Percentiles rank a stretch among this genome's conserved stretches.
These are phyloP conservation scores for Pseudomyrmex cubaensis DNA, from an alignment of 1,140 invertebrate species.

Conservation along the genomic window DNA sequence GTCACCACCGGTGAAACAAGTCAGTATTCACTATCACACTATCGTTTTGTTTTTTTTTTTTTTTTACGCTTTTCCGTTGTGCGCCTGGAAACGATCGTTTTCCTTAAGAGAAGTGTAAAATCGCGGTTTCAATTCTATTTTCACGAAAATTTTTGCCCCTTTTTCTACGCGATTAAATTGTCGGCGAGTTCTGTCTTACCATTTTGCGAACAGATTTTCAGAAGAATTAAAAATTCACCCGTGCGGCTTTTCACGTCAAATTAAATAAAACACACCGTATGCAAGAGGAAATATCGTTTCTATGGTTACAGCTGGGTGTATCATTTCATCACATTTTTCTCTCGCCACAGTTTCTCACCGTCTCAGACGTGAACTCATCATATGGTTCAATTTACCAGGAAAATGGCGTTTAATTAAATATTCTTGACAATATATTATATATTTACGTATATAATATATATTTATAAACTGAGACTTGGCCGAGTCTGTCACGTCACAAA, in stretches of 20 bases:
- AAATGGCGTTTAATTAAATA: constrained; percentile 28
- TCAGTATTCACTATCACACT: constrained; percentile 85
- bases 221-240: neutral
- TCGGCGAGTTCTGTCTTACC: too few relatives aligned
- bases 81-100: constrained; percentile 35
- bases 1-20: constrained; percentile 98
- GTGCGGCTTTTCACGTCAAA: neutral
- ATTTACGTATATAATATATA: too few relatives aligned
- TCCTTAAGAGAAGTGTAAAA: neutral
- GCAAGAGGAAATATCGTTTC: constrained; percentile 35
- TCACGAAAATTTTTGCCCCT: too few relatives aligned
- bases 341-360: constrained; percentile 16
- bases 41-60: constrained; percentile 29
- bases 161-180: too few relatives aligned
- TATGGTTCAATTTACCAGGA: constrained; percentile 1
- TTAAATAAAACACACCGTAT: neutral
- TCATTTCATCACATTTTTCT: constrained; percentile 36
- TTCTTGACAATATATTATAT: constrained; percentile 12
- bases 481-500: neutral
- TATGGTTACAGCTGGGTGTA: neutral
- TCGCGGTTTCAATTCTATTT: neutral
- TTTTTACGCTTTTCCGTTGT: neutral
- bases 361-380: constrained; percentile 8
- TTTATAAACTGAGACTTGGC: constrained; percentile 6
- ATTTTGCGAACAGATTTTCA: neutral